Conservation (phyloP, 2,888 invertebrate species). For the Ischnus inquisitorius region DNA sequence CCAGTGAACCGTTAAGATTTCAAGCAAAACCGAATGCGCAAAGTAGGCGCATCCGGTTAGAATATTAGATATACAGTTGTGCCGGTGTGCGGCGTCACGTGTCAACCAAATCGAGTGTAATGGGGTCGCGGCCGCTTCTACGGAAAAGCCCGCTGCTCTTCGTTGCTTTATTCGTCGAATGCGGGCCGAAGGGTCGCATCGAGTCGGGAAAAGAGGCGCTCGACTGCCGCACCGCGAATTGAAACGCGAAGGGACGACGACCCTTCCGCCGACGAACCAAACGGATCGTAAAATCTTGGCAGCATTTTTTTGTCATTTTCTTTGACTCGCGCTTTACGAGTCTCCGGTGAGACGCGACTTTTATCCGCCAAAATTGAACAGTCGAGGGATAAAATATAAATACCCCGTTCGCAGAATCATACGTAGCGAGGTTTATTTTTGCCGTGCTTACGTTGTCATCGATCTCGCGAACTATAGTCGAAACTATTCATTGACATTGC, state of each 20-base stretch:
- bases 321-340: not conserved
- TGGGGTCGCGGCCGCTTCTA: slow-evolving; percentile 27
- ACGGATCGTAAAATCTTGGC: slow-evolving; percentile 43
- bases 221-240: not conserved
- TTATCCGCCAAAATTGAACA: not conserved
- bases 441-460: not conserved
- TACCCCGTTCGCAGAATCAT: too few relatives aligned
- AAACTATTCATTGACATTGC: slow-evolving; percentile 15
- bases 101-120: slow-evolving; percentile 43
- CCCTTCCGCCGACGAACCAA: slow-evolving; percentile 24
- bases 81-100: slow-evolving; percentile 11
- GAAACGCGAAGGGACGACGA: not conserved
- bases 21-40: not conserved
- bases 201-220: slow-evolving; percentile 6
- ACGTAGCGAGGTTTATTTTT: not conserved
- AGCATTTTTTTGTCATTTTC: not conserved
- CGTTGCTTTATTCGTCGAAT: slow-evolving; percentile 25
- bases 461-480: slow-evolving; percentile 3
- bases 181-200: slow-evolving; percentile 30
- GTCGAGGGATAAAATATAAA: not conserved
- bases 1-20: slow-evolving; percentile 9
- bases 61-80: slow-evolving; percentile 15
- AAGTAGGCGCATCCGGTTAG: not conserved
- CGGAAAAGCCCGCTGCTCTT: slow-evolving; percentile 21
- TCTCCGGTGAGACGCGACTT: not conserved